Conservation (phyloP, 37 sponge, comb jelly and placozoan genomes). For the Oopsacas minuta region DNA sequence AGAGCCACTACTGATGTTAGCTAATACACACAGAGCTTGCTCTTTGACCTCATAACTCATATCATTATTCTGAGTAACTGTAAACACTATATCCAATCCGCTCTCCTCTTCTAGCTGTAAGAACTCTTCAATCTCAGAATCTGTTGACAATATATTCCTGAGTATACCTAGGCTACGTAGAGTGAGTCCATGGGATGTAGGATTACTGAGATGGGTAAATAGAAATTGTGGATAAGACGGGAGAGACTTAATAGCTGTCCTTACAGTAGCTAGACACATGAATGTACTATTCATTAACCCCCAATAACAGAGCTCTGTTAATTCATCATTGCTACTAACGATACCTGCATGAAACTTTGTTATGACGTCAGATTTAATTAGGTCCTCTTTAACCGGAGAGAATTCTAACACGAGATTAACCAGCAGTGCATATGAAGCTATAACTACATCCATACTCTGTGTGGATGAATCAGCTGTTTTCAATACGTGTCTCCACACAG, state of each 20-base stretch:
- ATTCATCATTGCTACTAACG: neutral
- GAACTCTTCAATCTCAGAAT: neutral
- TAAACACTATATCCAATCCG: conserved; percentile 4
- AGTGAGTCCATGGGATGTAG: neutral
- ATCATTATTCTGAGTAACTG: neutral
- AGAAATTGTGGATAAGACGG: neutral
- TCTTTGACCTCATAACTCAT: neutral
- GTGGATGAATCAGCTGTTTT: neutral
- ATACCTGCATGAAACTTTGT: neutral
- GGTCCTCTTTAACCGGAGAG: neutral
- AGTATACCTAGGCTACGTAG: neutral
- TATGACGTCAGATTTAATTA: conserved; percentile 12
- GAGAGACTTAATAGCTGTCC: neutral
- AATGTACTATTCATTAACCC: neutral
- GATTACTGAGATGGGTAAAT: neutral
- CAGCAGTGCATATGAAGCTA: neutral
- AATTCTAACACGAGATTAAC: neutral
- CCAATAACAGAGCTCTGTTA: conserved; percentile 12
- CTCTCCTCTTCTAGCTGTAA: neutral
- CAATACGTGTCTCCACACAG: conserved; percentile 18
- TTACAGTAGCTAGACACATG: neutral
- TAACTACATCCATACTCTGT: neutral
- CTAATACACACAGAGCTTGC: conserved; percentile 1
- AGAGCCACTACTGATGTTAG: neutral
- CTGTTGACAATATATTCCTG: neutral